Conservation (phyloP, 2,113 vertebrate species). For the Dipodomys ordii region DNA sequence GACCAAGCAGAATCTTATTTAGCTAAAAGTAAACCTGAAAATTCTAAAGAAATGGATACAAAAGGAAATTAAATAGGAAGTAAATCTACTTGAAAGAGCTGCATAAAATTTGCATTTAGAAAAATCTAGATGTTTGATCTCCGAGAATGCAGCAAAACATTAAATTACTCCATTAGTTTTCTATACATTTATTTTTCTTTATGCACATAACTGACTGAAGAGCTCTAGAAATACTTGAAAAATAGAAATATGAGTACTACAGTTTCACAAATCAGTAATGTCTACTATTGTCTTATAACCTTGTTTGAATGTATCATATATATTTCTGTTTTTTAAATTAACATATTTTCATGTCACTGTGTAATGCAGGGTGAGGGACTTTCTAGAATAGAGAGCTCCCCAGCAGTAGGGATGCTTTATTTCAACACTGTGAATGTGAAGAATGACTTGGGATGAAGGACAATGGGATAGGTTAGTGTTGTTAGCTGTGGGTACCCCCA, state of each 20-base stretch:
- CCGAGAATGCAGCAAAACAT: background rate
- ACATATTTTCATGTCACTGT: background rate
- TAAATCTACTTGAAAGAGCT: constrained; percentile 26
- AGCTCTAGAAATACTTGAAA: constrained; percentile 5
- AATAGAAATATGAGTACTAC: background rate
- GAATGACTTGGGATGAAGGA: background rate
- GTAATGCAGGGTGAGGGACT: background rate
- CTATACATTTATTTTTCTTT: constrained; percentile 27
- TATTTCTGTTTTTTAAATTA: background rate
- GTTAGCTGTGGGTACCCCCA: background rate
- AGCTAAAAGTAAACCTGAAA: constrained; percentile 33
- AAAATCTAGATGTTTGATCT: constrained; percentile 41
- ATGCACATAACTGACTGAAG: background rate
- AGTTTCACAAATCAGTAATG: background rate
- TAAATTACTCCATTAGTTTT: background rate
- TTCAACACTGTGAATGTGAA: background rate
- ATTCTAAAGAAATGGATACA: constrained; percentile 44
- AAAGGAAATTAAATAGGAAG: constrained; percentile 46
- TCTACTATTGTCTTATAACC: background rate
- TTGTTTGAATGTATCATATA: background rate
- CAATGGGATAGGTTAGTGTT: background rate
- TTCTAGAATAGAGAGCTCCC: background rate
- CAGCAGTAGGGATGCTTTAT: background rate
- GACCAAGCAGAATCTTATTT: background rate
- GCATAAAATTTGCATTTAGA: background rate